Evolutionary conservation across 2,888 invertebrate species (phyloP), one percentile per base, ranked within the genome.

Genomic region (Gortyna flavago): DNA sequence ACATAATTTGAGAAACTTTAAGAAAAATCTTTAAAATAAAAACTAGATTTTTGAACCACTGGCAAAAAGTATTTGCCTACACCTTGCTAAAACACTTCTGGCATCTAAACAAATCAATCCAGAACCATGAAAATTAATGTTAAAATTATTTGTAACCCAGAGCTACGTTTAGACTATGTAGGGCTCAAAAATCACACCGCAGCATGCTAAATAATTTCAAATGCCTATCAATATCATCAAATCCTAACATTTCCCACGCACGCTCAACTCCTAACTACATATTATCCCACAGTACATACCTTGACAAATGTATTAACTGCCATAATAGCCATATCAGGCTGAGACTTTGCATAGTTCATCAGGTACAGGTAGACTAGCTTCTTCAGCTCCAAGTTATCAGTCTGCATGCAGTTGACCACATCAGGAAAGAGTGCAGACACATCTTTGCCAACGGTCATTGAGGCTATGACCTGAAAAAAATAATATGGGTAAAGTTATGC

Each of bases 331-430:
- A 99, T 99, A 94, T 99, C 99, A 0, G 99, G 99, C 95, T 99
- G 99, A 74, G 99, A 99, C 96, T 99, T 99, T 75, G 99, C 99
- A 95, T 99, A 99, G 95, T 99, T 99, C 99, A 99, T 99, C 90
- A 99, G 97, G 94, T 99, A 99, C 72, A 99, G 97, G 94, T 99
- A 99, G 2, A 99, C 99, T 71, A 99, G 97, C 92, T 99, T 99
- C 97, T 99, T 99, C 89, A 99, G 96, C 95, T 99, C 99, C 92
- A 99, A 97, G 95, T 99, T 99, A 94, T 99, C 99, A 0, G 99
- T 99, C 97, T 99, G 99, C 99, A 99, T 99, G 94, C 99, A 99
- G 96, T 99, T 99, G 48, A 99, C 99, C 2, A 99, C 99, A 94
- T 99, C 99, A 0, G 99, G 99, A 93, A 99, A 99, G 29, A 99